Evolutionary conservation across 1,140 invertebrate genomes (phyloP).

Genomic region (Rhagoletis zephyria): DNA sequence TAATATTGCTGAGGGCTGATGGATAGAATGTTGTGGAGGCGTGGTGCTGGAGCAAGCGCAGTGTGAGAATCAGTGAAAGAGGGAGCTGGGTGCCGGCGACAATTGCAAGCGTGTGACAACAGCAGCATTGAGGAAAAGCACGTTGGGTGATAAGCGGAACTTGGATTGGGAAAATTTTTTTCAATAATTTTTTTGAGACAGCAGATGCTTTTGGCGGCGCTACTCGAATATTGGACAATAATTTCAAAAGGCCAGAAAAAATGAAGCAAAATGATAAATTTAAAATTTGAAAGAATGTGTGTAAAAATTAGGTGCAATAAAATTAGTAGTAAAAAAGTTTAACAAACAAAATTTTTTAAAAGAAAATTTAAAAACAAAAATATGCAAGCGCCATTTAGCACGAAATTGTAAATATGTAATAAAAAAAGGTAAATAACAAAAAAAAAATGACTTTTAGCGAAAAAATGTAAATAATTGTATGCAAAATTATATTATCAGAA

Average conservation of each 20-base stretch:
- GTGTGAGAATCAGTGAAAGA: background rate
- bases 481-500: background rate
- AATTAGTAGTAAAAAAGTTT: background rate
- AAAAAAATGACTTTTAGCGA: background rate
- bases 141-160: slow-evolving; percentile 27
- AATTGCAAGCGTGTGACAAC: background rate
- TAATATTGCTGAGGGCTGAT: slow-evolving; percentile 65
- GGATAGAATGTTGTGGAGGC: background rate
- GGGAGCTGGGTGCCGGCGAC: background rate
- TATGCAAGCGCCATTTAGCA: background rate
- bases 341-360: background rate
- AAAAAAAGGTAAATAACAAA: background rate
- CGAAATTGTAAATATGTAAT: slow-evolving; percentile 5
- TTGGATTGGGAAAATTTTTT: background rate
- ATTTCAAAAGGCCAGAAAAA: slow-evolving; percentile 31
- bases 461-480: background rate
- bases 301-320: slow-evolving; percentile 25
- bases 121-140: background rate
- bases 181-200: background rate
- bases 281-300: background rate
- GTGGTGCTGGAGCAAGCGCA: background rate
- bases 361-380: background rate
- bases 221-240: slow-evolving; percentile 68
- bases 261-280: background rate
- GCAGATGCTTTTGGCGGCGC: background rate